A percentile compares a stretch with the other conserved stretches of the same genome.
Conservation (phyloP, 2,888 invertebrate species). For the Julus scanicus region DNA sequence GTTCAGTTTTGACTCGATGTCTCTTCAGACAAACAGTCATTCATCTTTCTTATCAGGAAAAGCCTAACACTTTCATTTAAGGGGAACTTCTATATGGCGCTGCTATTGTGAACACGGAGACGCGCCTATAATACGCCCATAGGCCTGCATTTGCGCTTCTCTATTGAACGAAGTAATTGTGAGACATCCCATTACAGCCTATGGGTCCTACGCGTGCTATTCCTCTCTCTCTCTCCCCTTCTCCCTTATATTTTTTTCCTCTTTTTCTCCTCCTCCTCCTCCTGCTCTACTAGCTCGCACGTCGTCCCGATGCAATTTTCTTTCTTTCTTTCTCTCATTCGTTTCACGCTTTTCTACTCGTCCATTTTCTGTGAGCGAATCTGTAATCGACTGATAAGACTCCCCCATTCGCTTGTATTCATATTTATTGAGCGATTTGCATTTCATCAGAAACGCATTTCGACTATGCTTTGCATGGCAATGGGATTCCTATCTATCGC, state of each 20-base stretch:
- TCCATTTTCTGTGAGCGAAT: slow-evolving; percentile 42
- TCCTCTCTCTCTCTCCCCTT: not conserved
- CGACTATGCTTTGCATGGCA: slow-evolving; percentile 39
- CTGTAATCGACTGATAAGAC: slow-evolving; percentile 42
- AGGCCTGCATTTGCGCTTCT: slow-evolving; percentile 27
- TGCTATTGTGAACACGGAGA: not conserved
- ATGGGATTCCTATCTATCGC: slow-evolving; percentile 38
- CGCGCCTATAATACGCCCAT: slow-evolving; percentile 16
- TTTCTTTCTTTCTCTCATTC: slow-evolving; percentile 42
- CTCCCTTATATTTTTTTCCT: not conserved
- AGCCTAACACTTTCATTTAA: slow-evolving; percentile 42
- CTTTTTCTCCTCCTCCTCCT: not conserved
- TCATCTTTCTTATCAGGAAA: slow-evolving; percentile 42
- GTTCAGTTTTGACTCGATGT: slow-evolving; percentile 39
- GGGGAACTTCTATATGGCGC: not conserved
- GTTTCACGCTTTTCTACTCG: slow-evolving; percentile 42
- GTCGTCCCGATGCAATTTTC: slow-evolving; percentile 29
- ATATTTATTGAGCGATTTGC: slow-evolving; percentile 42
- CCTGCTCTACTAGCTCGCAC: not conserved
- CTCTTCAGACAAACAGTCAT: slow-evolving; percentile 42
- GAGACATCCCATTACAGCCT: slow-evolving; percentile 26
- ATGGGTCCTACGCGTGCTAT: slow-evolving; percentile 7
- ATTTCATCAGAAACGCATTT: slow-evolving; percentile 42
- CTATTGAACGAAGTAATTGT: slow-evolving; percentile 39
- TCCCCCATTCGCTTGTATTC: slow-evolving; percentile 39